phyloP scores from a whole-genome alignment of 2,797 vertebrate genomes.

The Enteromius afrohamiltoni region DNA sequence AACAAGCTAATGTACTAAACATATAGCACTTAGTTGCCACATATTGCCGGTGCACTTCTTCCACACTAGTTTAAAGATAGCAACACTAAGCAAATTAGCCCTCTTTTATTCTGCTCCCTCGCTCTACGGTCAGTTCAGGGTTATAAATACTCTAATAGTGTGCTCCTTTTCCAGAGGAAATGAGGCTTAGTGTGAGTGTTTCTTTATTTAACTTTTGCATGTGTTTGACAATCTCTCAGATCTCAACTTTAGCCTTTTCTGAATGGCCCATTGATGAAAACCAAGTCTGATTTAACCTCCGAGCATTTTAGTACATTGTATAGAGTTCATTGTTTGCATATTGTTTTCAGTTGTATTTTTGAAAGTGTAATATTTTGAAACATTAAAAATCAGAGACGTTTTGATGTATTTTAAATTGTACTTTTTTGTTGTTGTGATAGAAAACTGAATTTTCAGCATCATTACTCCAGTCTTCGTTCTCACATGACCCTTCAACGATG shows the following conservation, averaged over 20 bases:
- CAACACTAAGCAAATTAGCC: slow-evolving; percentile 20
- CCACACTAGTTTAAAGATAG: background rate
- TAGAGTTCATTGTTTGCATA: background rate
- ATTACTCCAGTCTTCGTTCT: background rate
- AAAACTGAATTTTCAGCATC: background rate
- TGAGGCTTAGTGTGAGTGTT: slow-evolving; percentile 38
- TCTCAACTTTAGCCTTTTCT: slow-evolving; percentile 32
- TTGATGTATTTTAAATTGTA: background rate
- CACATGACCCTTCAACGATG: background rate
- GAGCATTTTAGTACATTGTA: slow-evolving; percentile 11
- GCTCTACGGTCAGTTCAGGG: slow-evolving; percentile 8
- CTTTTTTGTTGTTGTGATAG: background rate
- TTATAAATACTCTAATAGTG: slow-evolving; percentile 50
- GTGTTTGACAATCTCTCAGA: slow-evolving; percentile 44
- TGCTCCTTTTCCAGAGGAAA: slow-evolving; percentile 52
- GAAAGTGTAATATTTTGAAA: background rate
- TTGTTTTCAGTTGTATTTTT: background rate
- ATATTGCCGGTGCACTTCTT: background rate
- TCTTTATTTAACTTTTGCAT: slow-evolving; percentile 50
- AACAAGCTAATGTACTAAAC: slow-evolving; percentile 6
- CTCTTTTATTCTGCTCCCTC: slow-evolving; percentile 26
- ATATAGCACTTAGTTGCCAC: slow-evolving; percentile 13
- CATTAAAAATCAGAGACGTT: background rate
- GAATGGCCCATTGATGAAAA: slow-evolving; percentile 40
- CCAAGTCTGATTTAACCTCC: slow-evolving; percentile 17